These are phyloP conservation scores for Leptinotarsa peninsularis DNA, from an alignment of 2,888 invertebrate species.

Conservation along the genomic window DNA sequence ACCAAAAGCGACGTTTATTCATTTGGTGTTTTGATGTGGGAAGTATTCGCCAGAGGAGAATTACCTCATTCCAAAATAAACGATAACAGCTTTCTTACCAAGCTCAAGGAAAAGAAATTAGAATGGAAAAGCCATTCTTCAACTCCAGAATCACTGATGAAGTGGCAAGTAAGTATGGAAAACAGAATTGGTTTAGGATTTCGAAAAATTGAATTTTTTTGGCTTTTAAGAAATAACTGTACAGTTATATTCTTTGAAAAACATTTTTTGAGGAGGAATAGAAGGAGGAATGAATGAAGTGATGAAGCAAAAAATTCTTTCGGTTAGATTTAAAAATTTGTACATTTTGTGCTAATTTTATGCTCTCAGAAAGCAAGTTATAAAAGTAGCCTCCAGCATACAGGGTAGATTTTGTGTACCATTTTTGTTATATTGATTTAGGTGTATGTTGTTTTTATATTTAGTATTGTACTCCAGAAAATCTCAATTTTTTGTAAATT, in stretches of 20 bases:
- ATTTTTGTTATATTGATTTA: no score
- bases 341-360: no score
- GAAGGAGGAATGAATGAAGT: no score
- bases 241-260: neutral
- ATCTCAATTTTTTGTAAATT: no score
- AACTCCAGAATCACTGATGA: constrained; percentile 72
- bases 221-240: neutral
- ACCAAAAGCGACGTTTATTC: constrained; percentile 95
- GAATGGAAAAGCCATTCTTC: constrained; percentile 78
- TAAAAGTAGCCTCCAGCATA: no score
- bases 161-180: constrained; percentile 67
- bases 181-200: neutral
- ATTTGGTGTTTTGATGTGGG: constrained; percentile 91
- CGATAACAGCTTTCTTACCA: constrained; percentile 79
- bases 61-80: constrained; percentile 81
- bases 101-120: constrained; percentile 74
- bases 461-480: no score
- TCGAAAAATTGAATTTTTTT: neutral
- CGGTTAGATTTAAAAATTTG: no score
- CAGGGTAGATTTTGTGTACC: no score
- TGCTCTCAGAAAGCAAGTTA: no score
- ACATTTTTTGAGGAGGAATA: no score
- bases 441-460: no score
- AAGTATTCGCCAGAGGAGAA: constrained; percentile 85
- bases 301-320: no score